Conservation (phyloP, 2,888 invertebrate genomes). For the Microplitis manilae region DNA sequence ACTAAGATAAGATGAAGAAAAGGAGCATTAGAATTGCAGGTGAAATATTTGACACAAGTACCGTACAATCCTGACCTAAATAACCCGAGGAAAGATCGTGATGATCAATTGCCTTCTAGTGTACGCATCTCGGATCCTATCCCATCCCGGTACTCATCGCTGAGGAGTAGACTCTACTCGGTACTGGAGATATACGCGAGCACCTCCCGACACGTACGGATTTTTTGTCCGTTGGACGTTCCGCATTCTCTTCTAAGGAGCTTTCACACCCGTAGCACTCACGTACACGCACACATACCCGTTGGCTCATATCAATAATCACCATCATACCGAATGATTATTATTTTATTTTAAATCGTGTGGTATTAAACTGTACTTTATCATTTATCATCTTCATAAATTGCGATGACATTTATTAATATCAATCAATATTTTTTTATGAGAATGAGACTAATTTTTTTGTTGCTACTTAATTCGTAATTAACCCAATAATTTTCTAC, state of each 20-base stretch:
- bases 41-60: constrained; percentile 46
- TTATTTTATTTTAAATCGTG: constrained; percentile 18
- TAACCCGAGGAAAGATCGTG: constrained; percentile 39
- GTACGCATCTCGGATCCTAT: constrained; percentile 37
- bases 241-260: constrained; percentile 43
- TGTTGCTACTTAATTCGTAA: not conserved
- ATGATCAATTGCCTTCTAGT: constrained; percentile 39
- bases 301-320: not conserved
- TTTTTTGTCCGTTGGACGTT: constrained; percentile 38
- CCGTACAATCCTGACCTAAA: constrained; percentile 43
- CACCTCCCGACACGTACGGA: constrained; percentile 30
- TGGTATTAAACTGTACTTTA: constrained; percentile 15
- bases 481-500: too few relatives aligned
- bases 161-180: not conserved
- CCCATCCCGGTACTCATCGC: not conserved
- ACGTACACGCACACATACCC: constrained; percentile 20
- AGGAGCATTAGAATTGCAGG: constrained; percentile 28
- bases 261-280: constrained; percentile 41
- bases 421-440: not conserved
- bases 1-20: constrained; percentile 10
- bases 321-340: constrained; percentile 30
- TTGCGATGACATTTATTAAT: constrained; percentile 13
- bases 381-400: constrained; percentile 16
- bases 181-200: not conserved
- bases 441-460: not conserved